Conservation (phyloP, 2,113 vertebrate genomes). For the Rhinolophus ferrumequinum region DNA sequence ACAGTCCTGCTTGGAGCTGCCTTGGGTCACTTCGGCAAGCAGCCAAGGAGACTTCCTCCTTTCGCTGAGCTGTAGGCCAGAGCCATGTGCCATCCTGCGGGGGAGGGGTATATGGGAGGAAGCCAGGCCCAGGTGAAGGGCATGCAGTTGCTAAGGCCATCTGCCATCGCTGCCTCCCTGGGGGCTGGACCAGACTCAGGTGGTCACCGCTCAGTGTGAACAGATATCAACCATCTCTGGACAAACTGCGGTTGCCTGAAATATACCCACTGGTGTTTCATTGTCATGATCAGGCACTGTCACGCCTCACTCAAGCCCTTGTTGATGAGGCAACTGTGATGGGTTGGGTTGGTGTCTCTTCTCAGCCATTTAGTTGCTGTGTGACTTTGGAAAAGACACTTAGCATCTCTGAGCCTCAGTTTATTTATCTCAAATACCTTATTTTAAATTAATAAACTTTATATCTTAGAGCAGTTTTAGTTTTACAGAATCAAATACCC, state of each 20-base stretch:
- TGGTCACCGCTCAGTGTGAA: not conserved
- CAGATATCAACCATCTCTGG: not conserved
- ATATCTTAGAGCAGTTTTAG: constrained; percentile 13
- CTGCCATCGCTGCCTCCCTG: constrained; percentile 41
- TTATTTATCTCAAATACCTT: not conserved
- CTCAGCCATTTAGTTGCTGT: not conserved
- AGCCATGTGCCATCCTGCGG: not conserved
- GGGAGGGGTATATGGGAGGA: not conserved
- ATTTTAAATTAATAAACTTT: not conserved
- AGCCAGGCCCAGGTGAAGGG: constrained; percentile 40
- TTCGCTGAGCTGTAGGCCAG: constrained; percentile 40
- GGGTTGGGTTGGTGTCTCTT: not conserved
- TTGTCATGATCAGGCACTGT: not conserved
- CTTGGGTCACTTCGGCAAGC: constrained; percentile 25
- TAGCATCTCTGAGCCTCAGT: constrained; percentile 10
- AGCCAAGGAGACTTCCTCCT: constrained; percentile 70
- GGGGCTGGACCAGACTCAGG: not conserved
- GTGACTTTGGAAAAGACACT: constrained; percentile 46
- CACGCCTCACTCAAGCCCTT: not conserved
- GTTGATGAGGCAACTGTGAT: not conserved
- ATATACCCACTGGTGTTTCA: not conserved
- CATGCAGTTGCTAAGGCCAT: constrained; percentile 28
- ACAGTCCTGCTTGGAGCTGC: not conserved
- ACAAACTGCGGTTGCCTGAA: not conserved
- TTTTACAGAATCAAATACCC: not conserved